A percentile compares a stretch with the other conserved stretches of the same genome.
phyloP scores from a whole-genome alignment of 64 coral and sea anemone species.

The Actinia tenebrosa region DNA sequence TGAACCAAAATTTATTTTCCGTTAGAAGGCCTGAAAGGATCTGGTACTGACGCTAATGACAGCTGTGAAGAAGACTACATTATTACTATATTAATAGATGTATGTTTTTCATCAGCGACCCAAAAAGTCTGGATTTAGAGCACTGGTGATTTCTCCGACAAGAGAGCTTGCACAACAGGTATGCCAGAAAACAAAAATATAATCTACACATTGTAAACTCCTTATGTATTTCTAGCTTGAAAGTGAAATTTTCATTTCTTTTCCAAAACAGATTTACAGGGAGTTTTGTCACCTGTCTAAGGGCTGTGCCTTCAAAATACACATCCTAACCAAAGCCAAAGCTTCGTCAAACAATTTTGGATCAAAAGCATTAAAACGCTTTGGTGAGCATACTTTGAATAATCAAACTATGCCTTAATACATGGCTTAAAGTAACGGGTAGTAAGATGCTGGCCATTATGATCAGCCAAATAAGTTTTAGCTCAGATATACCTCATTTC shows the following conservation, averaged over 20 bases:
- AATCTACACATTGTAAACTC: not conserved
- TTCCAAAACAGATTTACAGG: conserved; percentile 61
- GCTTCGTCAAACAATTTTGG: conserved; percentile 88
- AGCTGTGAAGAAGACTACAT: no score
- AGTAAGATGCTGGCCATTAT: no score
- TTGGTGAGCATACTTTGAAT: conserved; percentile 44
- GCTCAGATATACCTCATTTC: no score
- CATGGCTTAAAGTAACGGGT: no score
- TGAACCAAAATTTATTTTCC: no score
- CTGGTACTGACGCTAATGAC: no score
- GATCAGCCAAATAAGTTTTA: no score
- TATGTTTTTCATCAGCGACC: conserved; percentile 42
- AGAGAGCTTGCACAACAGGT: conserved; percentile 96
- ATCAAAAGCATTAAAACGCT: conserved; percentile 75
- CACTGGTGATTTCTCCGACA: conserved; percentile 91
- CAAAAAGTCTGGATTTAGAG: conserved; percentile 77
- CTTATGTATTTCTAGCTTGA: no score
- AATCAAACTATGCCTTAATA: not conserved
- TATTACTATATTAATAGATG: not conserved
- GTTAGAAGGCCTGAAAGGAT: no score
- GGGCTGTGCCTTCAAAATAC: conserved; percentile 80
- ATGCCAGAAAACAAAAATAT: not conserved
- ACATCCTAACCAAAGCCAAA: conserved; percentile 90
- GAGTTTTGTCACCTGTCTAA: conserved; percentile 93
- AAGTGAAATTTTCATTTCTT: not conserved